A percentile compares a stretch with the other conserved stretches of the same genome.
Conservation (phyloP, 2,113 vertebrate genomes). For the Lophochroa leadbeateri region DNA sequence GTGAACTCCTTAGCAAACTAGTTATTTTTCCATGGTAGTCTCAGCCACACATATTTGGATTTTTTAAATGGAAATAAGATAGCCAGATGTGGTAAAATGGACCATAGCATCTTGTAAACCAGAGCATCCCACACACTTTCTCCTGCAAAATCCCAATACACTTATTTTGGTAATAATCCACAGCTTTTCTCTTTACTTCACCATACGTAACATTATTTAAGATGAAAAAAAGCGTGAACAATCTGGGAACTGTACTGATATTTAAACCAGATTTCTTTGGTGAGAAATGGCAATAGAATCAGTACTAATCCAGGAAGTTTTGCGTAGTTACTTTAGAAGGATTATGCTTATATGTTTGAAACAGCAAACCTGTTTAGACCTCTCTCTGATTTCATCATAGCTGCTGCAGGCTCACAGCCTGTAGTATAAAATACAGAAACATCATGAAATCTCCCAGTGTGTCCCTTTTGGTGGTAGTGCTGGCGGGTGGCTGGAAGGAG, state of each 20-base stretch:
- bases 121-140: not conserved
- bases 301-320: not conserved
- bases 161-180: not conserved
- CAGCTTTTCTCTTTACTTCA: not conserved
- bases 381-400: not conserved
- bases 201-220: not conserved
- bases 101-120: not conserved
- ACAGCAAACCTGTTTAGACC: not conserved
- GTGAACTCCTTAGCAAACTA: not conserved
- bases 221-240: not conserved
- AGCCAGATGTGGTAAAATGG: not conserved
- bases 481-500: not conserved
- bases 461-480: not conserved
- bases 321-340: not conserved
- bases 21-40: not conserved
- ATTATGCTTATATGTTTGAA: not conserved
- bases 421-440: not conserved
- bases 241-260: not conserved
- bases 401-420: not conserved
- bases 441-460: not conserved
- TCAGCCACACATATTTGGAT: not conserved
- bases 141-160: not conserved
- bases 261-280: not conserved
- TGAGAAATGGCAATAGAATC: not conserved
- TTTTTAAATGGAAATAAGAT: not conserved